Base-by-base conservation (phyloP, 2,113 vertebrate genomes). In the Pithys albifrons region DNA sequence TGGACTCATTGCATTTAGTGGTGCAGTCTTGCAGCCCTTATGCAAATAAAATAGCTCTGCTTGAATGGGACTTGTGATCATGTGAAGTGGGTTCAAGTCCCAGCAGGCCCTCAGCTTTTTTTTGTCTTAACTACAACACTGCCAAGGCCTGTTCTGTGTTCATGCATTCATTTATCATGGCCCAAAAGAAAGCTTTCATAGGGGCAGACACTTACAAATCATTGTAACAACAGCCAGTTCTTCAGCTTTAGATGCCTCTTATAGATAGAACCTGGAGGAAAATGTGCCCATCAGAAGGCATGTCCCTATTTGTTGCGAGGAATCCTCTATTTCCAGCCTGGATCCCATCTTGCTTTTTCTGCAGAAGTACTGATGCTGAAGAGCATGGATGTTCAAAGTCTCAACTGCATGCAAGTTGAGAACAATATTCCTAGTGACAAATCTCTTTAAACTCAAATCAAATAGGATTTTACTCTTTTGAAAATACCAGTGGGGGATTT, bases 401-500 rank as follows among this genome's bases (percentile, higher is more conserved):
- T 84, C 73, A 89, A 27, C 31, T 69, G 23, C 82, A 69, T 48
- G 59, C 65, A 61, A 73, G 12, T 8, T 69, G 49, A 89, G 37
- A 69, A 57, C 48, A 84, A 33, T 85, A 91, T 62, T 85, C 10
- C 10, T 46, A 29, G 70, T 76, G 81, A 45, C 37, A 4, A 70
- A 83, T 49, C 62, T 73, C 49, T 80, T 91, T 85, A 82, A 91
- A 73, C 18, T 72, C 70, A 85, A 93, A 93, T 89, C 35, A 76
- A 94, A 76, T 20, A 52, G 14, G 23, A 64, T 77, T 94, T 79
- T 76, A 27, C n/a, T 77, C 37, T 75, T 93, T 80, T 85, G 85
- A 96, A 96, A 93, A 76, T 70, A 82, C 35, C 33, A 33, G 31
- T 41, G 29, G 5, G 3, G 0, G 5, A 35, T 25, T 46, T 65